A percentile compares a stretch with the other conserved stretches of the same genome.
Evolutionary conservation across 1,140 invertebrate species (phyloP).

Genomic region (Lineus longissimus): DNA sequence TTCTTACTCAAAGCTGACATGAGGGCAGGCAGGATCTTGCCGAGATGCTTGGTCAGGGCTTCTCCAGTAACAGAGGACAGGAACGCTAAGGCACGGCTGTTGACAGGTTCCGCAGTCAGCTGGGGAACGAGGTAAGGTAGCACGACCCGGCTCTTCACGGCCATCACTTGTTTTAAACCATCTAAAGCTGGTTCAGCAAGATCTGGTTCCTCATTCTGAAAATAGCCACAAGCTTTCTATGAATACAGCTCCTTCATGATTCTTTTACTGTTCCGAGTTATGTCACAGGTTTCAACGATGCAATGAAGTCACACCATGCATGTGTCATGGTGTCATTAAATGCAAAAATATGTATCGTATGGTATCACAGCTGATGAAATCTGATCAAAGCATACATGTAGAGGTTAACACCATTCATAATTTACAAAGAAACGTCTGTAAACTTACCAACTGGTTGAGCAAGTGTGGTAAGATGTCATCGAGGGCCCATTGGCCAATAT

Average conservation of each 20-base stretch:
- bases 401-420: too few relatives aligned
- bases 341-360: too few relatives aligned
- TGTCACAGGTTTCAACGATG: too few relatives aligned
- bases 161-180: conserved; percentile 93
- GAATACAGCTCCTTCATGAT: too few relatives aligned
- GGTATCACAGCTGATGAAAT: too few relatives aligned
- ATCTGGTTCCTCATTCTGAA: conserved; percentile 66
- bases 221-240: conserved; percentile 14
- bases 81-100: conserved; percentile 88
- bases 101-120: conserved; percentile 77
- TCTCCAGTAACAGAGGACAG: conserved; percentile 89
- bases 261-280: too few relatives aligned
- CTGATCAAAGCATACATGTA: too few relatives aligned
- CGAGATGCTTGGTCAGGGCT: conserved; percentile 83
- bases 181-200: conserved; percentile 74
- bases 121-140: conserved; percentile 94
- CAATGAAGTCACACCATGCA: too few relatives aligned
- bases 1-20: conserved; percentile 69
- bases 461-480: conserved; percentile 94
- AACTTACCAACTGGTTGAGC: conserved; percentile 70
- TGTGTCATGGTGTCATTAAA: too few relatives aligned
- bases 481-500: conserved; percentile 88
- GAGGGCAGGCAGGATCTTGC: conserved; percentile 86
- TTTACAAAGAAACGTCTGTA: too few relatives aligned
- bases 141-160: conserved; percentile 90